Conservation (phyloP, 2,113 vertebrate genomes). For the Centropristis striata region DNA sequence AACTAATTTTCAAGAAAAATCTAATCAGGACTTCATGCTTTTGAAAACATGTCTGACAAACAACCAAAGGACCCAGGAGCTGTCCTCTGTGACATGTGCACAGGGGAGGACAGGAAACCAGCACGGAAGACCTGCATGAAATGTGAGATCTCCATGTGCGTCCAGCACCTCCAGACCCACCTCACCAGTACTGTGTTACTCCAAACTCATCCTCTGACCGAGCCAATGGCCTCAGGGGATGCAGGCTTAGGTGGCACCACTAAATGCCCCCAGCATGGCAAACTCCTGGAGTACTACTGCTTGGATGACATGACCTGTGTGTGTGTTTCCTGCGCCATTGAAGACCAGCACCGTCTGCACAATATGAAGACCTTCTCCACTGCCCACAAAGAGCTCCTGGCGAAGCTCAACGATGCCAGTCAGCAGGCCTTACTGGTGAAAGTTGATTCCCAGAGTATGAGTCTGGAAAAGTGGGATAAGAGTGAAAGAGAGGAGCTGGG, state of each 20-base stretch:
- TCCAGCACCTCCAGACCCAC: constrained; percentile 81
- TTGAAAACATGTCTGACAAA: constrained; percentile 54
- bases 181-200: constrained; percentile 72
- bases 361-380: constrained; percentile 76
- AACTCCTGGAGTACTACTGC: constrained; percentile 83
- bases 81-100: constrained; percentile 79
- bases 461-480: constrained; percentile 71
- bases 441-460: constrained; percentile 14
- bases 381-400: constrained; percentile 71
- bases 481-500: constrained; percentile 53
- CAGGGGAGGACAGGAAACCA: constrained; percentile 38
- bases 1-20: too few species aligned
- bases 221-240: constrained; percentile 42
- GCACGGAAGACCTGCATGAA: constrained; percentile 83
- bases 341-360: constrained; percentile 76
- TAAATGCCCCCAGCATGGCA: constrained; percentile 77
- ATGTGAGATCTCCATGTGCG: constrained; percentile 84
- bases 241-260: constrained; percentile 29
- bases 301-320: constrained; percentile 58
- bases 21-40: too few species aligned
- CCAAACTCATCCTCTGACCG: constrained; percentile 79
- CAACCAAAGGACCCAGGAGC: background rate
- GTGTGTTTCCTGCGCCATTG: constrained; percentile 75
- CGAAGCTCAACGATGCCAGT: constrained; percentile 56
- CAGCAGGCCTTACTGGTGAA: constrained; percentile 40